phyloP scores from a whole-genome alignment of 2,113 vertebrate species.

The Labrus mixtus region DNA sequence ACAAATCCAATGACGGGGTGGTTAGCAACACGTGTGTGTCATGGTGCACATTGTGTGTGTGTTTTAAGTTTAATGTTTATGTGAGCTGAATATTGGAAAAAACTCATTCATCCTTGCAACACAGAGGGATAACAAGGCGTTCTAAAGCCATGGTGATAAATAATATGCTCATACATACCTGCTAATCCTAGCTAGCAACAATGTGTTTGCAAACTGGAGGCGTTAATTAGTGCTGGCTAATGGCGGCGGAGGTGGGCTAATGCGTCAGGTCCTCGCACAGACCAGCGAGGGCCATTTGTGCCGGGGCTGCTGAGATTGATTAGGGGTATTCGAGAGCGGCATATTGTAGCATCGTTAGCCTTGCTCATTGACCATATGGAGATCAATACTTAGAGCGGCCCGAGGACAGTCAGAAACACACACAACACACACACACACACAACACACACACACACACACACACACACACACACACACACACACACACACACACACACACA shows the following conservation, averaged over 20 bases:
- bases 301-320: conserved; percentile 65
- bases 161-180: not conserved
- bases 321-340: conserved; percentile 56
- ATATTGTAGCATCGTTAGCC: conserved; percentile 76
- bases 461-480: not conserved
- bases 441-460: not conserved
- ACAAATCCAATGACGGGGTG: conserved; percentile 52
- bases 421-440: not conserved
- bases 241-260: conserved; percentile 51
- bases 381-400: conserved; percentile 77
- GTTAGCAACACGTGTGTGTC: conserved; percentile 26
- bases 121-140: conserved; percentile 5
- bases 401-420: conserved; percentile 57
- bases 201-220: conserved; percentile 28
- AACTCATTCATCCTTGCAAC: not conserved
- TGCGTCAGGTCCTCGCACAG: conserved; percentile 37
- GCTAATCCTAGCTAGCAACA: conserved; percentile 31
- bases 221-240: conserved; percentile 46
- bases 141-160: conserved; percentile 1
- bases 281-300: conserved; percentile 56
- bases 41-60: not conserved
- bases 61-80: conserved; percentile 12
- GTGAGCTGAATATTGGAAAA: conserved; percentile 3
- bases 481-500: not conserved
- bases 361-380: conserved; percentile 77